phyloP scores from a whole-genome alignment of 1,140 invertebrate species.

The Venustaconcha ellipsiformis region DNA sequence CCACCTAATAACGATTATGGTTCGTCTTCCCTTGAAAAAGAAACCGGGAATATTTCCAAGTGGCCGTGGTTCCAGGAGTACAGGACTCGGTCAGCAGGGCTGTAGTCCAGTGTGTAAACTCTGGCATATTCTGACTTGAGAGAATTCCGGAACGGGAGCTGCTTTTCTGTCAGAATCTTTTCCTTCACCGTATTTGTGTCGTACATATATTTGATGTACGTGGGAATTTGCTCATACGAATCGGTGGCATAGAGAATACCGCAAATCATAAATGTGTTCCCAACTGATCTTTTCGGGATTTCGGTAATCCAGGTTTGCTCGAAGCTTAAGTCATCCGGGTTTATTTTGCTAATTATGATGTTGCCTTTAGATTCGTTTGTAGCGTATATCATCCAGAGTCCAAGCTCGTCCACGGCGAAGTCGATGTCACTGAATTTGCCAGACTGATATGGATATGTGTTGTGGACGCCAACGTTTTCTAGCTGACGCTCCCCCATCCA shows the following conservation, averaged over 20 bases:
- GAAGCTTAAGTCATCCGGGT: conserved; percentile 47
- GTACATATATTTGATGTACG: conserved; percentile 55
- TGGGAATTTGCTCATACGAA: conserved; percentile 50
- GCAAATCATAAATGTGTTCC: conserved; percentile 63
- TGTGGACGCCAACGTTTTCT: conserved; percentile 42
- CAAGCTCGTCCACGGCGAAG: conserved; percentile 59
- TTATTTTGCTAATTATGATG: conserved; percentile 55
- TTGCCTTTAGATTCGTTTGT: conserved; percentile 50
- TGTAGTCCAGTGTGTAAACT: conserved; percentile 57
- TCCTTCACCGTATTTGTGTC: conserved; percentile 53
- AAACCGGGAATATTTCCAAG: conserved; percentile 72
- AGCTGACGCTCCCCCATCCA: conserved; percentile 43
- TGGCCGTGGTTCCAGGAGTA: conserved; percentile 58
- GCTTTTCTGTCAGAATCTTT: conserved; percentile 30
- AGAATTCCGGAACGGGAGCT: conserved; percentile 47
- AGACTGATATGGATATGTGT: conserved; percentile 53
- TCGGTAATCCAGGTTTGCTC: conserved; percentile 55
- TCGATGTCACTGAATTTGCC: conserved; percentile 56
- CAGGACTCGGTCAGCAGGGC: conserved; percentile 43
- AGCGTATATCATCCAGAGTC: conserved; percentile 61
- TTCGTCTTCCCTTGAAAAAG: conserved; percentile 19
- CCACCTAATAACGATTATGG: neutral
- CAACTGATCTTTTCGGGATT: conserved; percentile 47
- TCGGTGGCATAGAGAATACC: conserved; percentile 58
- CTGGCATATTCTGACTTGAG: conserved; percentile 38